Conservation (phyloP, 2,888 invertebrate genomes). For the Odontocolon sp. region DNA sequence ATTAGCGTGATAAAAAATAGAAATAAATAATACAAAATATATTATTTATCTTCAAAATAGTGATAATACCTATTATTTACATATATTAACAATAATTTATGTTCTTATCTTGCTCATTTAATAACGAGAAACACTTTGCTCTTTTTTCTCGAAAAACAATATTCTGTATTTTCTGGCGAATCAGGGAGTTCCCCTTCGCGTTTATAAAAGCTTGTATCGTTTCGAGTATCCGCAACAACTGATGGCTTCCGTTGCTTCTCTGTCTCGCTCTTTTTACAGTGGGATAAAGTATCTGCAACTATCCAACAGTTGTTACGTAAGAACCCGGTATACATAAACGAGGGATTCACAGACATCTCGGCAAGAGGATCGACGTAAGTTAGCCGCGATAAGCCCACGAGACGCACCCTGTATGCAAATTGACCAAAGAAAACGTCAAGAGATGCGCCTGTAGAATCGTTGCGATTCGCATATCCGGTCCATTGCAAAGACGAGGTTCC, state of each 20-base stretch:
- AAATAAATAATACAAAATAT: no score
- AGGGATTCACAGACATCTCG: slow-evolving; percentile 9
- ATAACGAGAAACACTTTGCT: no score
- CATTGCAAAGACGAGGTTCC: slow-evolving; percentile 74
- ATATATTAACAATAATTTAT: no score
- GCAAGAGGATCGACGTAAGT: slow-evolving; percentile 40
- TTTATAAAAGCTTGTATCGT: slow-evolving; percentile 9
- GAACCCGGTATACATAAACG: neutral
- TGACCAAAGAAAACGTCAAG: slow-evolving; percentile 25
- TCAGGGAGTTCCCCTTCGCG: neutral
- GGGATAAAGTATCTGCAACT: slow-evolving; percentile 16
- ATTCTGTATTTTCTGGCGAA: neutral
- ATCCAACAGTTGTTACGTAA: slow-evolving; percentile 21
- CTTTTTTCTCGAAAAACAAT: no score
- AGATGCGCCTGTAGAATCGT: slow-evolving; percentile 21
- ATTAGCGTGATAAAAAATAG: no score
- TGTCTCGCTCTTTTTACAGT: slow-evolving; percentile 1
- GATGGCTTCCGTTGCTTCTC: slow-evolving; percentile 39
- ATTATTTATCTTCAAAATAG: no score
- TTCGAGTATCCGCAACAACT: slow-evolving; percentile 19
- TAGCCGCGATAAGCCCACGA: slow-evolving; percentile 43
- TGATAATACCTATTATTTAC: no score
- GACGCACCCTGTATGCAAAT: slow-evolving; percentile 48
- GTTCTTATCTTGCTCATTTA: no score
- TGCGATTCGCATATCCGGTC: slow-evolving; percentile 31